Conservation (phyloP, 2,888 invertebrate genomes). For the Lycocerus yunnanus region DNA sequence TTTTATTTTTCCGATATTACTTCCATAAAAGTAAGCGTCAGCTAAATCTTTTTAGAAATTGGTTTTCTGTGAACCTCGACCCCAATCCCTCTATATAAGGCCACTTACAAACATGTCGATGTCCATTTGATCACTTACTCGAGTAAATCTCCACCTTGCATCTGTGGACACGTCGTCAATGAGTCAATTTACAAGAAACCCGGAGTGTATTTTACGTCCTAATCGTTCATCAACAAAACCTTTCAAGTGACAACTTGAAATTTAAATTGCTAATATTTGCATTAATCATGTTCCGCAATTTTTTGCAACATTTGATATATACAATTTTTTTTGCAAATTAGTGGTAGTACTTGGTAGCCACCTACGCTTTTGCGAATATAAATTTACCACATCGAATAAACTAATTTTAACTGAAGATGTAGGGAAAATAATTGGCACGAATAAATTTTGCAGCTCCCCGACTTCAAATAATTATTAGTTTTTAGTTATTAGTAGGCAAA, state of each 20-base stretch:
- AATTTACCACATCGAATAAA: too few species aligned
- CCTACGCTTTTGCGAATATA: too few species aligned
- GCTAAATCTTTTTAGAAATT: constrained; percentile 2
- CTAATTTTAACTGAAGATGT: too few species aligned
- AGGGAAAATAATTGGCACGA: too few species aligned
- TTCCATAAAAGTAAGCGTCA: constrained; percentile 1
- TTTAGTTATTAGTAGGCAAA: too few species aligned
- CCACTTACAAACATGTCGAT: constrained; percentile 23
- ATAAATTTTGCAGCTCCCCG: too few species aligned
- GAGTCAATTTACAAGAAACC: constrained; percentile 25
- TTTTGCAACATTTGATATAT: neutral
- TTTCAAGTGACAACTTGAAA: constrained; percentile 4
- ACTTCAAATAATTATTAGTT: too few species aligned
- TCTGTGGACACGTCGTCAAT: constrained; percentile 16
- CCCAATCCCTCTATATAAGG: constrained; percentile 10
- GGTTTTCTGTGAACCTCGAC: constrained; percentile 10
- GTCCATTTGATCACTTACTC: constrained; percentile 21
- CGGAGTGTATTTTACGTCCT: constrained; percentile 24
- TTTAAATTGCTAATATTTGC: constrained; percentile 29
- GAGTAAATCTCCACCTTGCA: constrained; percentile 21
- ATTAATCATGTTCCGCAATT: neutral
- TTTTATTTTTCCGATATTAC: neutral
- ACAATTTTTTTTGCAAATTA: too few species aligned
- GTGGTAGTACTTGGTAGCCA: too few species aligned
- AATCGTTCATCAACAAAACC: constrained; percentile 16